phyloP scores from a whole-genome alignment of 2,797 vertebrate genomes.

The Cynopterus sphinx region DNA sequence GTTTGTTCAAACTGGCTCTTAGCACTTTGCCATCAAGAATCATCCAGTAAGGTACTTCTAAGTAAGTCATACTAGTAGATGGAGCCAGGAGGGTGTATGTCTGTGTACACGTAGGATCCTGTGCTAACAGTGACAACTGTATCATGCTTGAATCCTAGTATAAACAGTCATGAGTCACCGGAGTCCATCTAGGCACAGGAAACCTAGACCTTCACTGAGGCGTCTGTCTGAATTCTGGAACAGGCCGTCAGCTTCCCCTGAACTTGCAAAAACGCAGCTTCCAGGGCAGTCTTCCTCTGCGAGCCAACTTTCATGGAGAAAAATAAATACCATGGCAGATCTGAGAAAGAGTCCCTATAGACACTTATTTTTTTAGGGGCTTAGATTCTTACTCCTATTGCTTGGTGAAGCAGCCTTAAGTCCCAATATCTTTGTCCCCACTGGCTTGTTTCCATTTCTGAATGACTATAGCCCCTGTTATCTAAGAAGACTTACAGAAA shows the following conservation, averaged over 20 bases:
- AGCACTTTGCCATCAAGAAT: background rate
- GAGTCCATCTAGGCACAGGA: background rate
- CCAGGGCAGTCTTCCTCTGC: background rate
- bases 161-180: background rate
- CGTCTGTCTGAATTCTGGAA: background rate
- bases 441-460: background rate
- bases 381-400: background rate
- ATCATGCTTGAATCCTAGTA: background rate
- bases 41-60: background rate
- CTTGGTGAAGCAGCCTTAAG: background rate
- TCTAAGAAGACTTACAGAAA: background rate
- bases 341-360: background rate
- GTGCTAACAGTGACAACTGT: background rate
- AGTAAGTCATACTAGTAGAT: background rate
- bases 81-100: background rate
- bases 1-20: background rate
- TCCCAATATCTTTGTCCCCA: background rate
- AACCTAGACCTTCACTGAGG: background rate
- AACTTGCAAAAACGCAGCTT: background rate
- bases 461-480: background rate
- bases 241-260: background rate
- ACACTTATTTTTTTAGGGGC: background rate
- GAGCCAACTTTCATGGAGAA: background rate
- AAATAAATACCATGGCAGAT: background rate
- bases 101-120: no score